Evolutionary conservation across 2,888 invertebrate genomes (phyloP).

Genomic region (Caradrina clavipalpis): DNA sequence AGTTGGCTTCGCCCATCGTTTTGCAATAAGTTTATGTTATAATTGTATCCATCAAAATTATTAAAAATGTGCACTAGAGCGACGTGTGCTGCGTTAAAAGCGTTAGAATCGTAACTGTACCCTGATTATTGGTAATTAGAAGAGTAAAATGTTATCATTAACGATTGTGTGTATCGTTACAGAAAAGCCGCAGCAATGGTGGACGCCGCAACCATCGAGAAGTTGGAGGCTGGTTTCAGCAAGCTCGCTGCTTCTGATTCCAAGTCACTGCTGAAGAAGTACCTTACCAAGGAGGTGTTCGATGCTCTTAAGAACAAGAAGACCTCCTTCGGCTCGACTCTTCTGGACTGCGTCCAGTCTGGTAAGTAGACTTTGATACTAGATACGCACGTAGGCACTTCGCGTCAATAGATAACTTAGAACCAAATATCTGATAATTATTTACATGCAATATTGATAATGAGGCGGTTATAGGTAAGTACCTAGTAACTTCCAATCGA

Average conservation of each 20-base stretch:
- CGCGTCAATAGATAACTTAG: conserved; percentile 33
- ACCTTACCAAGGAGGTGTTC: conserved; percentile 97
- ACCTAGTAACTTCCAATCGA: conserved; percentile 7
- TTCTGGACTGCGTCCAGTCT: conserved; percentile 98
- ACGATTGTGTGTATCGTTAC: conserved; percentile 76
- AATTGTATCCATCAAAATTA: conserved; percentile 43
- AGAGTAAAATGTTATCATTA: conserved; percentile 38
- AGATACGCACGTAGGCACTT: conserved; percentile 37
- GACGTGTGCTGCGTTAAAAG: conserved; percentile 88
- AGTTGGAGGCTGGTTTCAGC: conserved; percentile 97
- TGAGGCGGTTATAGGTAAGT: background rate
- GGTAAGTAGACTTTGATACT: conserved; percentile 89
- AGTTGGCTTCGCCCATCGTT: conserved; percentile 37
- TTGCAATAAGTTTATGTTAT: conserved; percentile 11
- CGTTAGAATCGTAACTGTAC: conserved; percentile 79
- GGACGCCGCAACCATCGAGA: conserved; percentile 97
- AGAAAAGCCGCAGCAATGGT: conserved; percentile 96
- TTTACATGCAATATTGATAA: conserved; percentile 39
- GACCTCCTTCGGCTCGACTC: conserved; percentile 97
- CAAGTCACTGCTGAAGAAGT: conserved; percentile 99
- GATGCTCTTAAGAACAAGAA: conserved; percentile 98
- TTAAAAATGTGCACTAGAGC: conserved; percentile 86
- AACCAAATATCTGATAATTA: conserved; percentile 51
- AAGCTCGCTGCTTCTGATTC: conserved; percentile 97
- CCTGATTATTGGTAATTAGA: conserved; percentile 26